Conservation (phyloP, 2,888 invertebrate species). For the Protonemura montana region DNA sequence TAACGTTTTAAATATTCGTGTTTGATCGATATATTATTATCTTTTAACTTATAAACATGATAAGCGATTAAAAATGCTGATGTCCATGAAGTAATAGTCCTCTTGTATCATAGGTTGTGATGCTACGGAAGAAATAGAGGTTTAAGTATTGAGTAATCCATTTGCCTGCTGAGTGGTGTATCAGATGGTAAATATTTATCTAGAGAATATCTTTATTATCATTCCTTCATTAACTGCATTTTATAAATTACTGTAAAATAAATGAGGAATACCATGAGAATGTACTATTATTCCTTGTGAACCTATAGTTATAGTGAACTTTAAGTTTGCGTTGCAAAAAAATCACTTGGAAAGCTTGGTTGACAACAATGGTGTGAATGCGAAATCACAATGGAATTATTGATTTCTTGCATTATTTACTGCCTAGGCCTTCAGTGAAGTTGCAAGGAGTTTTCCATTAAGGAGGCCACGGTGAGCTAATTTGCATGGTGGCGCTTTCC, state of each 20-base stretch:
- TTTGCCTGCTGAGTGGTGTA: neutral
- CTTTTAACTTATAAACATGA: slow-evolving; percentile 8
- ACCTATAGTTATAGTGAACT: too few relatives aligned
- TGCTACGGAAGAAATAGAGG: slow-evolving; percentile 24
- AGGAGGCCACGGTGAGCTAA: too few relatives aligned
- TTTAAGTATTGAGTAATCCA: slow-evolving; percentile 10
- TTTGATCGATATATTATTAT: neutral
- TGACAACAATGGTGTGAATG: too few relatives aligned
- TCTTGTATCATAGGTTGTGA: slow-evolving; percentile 40
- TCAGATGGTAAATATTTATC: slow-evolving; percentile 32
- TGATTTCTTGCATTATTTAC: too few relatives aligned
- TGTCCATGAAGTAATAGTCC: slow-evolving; percentile 32
- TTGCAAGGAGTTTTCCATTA: too few relatives aligned
- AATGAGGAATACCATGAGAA: slow-evolving; percentile 7
- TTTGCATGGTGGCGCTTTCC: too few relatives aligned
- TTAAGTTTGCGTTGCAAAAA: too few relatives aligned
- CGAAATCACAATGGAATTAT: too few relatives aligned
- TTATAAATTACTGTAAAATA: slow-evolving; percentile 24
- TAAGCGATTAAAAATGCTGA: slow-evolving; percentile 8
- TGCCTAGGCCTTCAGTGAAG: too few relatives aligned
- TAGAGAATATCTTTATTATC: slow-evolving; percentile 29
- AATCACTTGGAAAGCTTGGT: too few relatives aligned
- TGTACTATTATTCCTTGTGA: neutral
- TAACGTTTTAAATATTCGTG: neutral
- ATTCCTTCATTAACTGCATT: slow-evolving; percentile 36